Percentiles rank a stretch among this genome's conserved stretches.
Evolutionary conservation across 2,113 vertebrate species (phyloP).

Genomic region (Thinocorus orbignyianus): DNA sequence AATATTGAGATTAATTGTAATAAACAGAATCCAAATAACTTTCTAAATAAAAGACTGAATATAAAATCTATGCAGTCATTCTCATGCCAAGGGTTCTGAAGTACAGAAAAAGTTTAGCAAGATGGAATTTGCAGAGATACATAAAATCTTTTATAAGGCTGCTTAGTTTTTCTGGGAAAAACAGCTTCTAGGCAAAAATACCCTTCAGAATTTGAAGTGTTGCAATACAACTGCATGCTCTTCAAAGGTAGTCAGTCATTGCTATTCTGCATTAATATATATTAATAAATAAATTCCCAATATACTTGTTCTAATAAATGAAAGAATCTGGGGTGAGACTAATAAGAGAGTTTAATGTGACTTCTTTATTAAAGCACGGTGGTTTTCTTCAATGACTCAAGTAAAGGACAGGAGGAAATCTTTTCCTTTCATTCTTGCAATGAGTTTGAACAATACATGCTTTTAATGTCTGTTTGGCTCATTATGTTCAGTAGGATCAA

Average conservation of each 20-base stretch:
- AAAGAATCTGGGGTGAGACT: conserved; percentile 7
- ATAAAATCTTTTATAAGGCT: not conserved
- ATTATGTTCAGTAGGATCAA: not conserved
- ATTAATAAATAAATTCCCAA: not conserved
- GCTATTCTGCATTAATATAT: not conserved
- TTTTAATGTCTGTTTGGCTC: not conserved
- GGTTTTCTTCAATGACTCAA: not conserved
- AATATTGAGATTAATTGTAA: not conserved
- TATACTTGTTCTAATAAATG: not conserved
- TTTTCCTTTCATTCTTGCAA: not conserved
- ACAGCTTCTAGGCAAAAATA: not conserved
- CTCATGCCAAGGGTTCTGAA: not conserved
- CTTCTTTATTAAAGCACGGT: not conserved
- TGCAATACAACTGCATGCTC: not conserved
- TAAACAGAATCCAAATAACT: not conserved
- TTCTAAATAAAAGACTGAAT: not conserved
- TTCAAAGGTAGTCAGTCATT: not conserved
- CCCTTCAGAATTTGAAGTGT: not conserved
- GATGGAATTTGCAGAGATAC: not conserved
- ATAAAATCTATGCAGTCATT: not conserved
- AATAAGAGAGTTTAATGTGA: conserved; percentile 3
- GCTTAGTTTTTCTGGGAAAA: not conserved
- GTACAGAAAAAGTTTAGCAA: not conserved
- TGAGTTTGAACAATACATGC: not conserved
- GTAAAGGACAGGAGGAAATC: not conserved